Conservation (phyloP, 2,888 invertebrate species). For the Himalopsyche tibetana region DNA sequence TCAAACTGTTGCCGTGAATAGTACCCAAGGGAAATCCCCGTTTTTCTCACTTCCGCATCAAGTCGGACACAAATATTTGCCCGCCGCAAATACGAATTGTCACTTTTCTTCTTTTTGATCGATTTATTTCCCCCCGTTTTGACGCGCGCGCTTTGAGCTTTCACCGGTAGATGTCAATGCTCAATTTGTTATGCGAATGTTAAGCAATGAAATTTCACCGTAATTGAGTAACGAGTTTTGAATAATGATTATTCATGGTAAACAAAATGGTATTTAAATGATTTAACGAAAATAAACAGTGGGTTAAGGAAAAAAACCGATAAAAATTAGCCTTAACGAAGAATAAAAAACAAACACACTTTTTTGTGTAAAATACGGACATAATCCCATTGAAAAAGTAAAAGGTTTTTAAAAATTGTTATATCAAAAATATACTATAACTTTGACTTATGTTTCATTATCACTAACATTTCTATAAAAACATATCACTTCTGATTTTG, state of each 20-base stretch:
- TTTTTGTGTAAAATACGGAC: too few species aligned
- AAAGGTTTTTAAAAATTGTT: too few species aligned
- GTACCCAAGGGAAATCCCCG: constrained; percentile 55
- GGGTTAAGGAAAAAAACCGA: too few species aligned
- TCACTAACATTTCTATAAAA: too few species aligned
- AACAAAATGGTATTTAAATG: too few species aligned
- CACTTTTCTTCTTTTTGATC: constrained; percentile 49
- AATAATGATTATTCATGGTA: background rate
- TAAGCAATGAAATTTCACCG: background rate
- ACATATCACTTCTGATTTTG: too few species aligned
- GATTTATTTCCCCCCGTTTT: constrained; percentile 17
- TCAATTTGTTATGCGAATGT: background rate
- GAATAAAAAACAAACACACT: too few species aligned
- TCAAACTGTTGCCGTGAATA: constrained; percentile 45
- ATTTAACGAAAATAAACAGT: too few species aligned
- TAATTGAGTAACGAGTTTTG: background rate
- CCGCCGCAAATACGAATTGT: constrained; percentile 53
- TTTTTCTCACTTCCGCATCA: constrained; percentile 49
- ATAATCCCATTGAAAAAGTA: too few species aligned
- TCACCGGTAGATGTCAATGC: background rate
- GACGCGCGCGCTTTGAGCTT: background rate
- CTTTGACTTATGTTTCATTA: too few species aligned
- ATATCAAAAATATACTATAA: too few species aligned
- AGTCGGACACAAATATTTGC: constrained; percentile 59
- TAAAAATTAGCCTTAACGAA: too few species aligned